Evolutionary conservation across 2,888 invertebrate species (phyloP), one percentile per base, ranked within the genome.

Genomic region (Cerastis leucographa): DNA sequence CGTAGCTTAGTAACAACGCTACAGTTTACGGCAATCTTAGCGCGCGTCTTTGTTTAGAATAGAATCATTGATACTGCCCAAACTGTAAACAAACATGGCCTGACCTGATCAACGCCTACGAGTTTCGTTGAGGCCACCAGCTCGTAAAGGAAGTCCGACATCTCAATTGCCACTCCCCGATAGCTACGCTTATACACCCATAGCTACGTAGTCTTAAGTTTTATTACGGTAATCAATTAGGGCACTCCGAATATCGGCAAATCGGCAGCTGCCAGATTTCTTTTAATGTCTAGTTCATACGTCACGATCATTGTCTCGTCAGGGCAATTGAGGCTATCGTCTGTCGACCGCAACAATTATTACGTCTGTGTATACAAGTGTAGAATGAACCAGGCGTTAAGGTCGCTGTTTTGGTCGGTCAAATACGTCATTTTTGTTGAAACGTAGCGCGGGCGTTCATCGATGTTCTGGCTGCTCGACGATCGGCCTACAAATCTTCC

Each of bases 241-340:
- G 72, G 19, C 62, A 46, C 35, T 46, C 1, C 25, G 59, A 68
- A 74, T 35, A 74, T 35, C 29, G 35, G 40, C 64, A 64, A 42
- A n/a, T 56, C 72, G 46, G 46, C 40, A 70, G 42, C 49, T 59
- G n/a, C 46, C 35, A 65, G 83, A 51, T 70, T 74, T 81, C 14
- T 40, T 49, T 64, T 54, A 66, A 64, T 59, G 62, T 12, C 61
- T 17, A 42, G 12, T 46, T 35, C 40, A 40, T 73, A 73, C 78
- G 71, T 75, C 82, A 78, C 29, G 35, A 61, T n/a, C 35, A 72
- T 84, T 81, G 72, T 78, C 59, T 75, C n/a, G 11, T 51, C 56
- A 62, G 64, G 67, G 54, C 65, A 71, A 81, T 84, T 81, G 71
- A 62, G 72, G 66, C 44, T 74, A 84, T 74, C 59, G 71, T 77